A percentile compares a stretch with the other conserved stretches of the same genome.
Conservation (phyloP, 1,140 invertebrate species). For the Brachionus sp. region DNA sequence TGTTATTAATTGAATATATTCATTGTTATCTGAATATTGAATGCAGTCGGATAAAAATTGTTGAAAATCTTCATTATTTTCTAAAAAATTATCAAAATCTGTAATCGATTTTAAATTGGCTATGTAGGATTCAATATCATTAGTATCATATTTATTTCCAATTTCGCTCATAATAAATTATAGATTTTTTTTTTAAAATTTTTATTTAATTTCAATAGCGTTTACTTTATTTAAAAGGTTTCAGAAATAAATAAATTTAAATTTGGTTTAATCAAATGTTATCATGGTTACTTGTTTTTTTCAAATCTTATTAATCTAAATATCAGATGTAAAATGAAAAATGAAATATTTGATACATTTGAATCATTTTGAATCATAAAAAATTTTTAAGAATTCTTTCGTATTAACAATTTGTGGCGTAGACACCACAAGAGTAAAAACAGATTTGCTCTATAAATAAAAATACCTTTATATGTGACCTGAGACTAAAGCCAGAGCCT, state of each 20-base stretch:
- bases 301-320: too few relatives aligned
- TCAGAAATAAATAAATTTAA: not conserved
- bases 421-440: too few relatives aligned
- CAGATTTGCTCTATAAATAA: too few relatives aligned
- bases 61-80: not conserved
- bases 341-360: too few relatives aligned
- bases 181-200: not conserved
- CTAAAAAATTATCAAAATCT: not conserved
- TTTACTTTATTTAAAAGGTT: not conserved
- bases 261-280: too few relatives aligned
- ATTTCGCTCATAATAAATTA: not conserved
- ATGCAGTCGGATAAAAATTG: not conserved
- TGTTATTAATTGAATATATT: not conserved
- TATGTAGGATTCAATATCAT: not conserved
- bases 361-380: too few relatives aligned
- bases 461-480: too few relatives aligned
- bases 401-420: too few relatives aligned
- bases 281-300: too few relatives aligned
- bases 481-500: too few relatives aligned
- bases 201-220: not conserved
- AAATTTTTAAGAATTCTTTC: too few relatives aligned
- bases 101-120: not conserved
- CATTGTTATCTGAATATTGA: not conserved
- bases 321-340: too few relatives aligned
- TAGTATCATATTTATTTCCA: not conserved